Evolutionary conservation across 2,888 invertebrate species (phyloP).

Genomic region (Netelia fuscicornis): DNA sequence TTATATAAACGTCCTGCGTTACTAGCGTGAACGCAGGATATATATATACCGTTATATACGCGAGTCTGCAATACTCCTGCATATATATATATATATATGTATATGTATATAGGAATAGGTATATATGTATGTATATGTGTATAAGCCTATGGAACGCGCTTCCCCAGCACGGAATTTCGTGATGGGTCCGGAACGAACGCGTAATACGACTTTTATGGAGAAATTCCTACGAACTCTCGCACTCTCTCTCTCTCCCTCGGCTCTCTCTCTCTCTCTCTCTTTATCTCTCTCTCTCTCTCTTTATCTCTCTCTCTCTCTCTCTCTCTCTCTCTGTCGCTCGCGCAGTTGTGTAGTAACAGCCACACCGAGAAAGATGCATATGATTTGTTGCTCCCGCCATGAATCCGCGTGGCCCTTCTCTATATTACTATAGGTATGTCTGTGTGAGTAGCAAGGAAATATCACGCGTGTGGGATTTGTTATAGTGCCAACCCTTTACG

Average conservation of each 20-base stretch:
- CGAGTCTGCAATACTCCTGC: slow-evolving; percentile 34
- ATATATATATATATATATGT: slow-evolving; percentile 21
- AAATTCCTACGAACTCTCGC: slow-evolving; percentile 68
- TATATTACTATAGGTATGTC: slow-evolving; percentile 2
- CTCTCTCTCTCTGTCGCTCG: slow-evolving; percentile 64
- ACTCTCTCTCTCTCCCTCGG: slow-evolving; percentile 24
- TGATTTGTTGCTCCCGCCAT: slow-evolving; percentile 81
- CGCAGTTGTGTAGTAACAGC: slow-evolving; percentile 61
- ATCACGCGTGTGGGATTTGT: slow-evolving; percentile 30
- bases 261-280: not conserved
- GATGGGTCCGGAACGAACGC: slow-evolving; percentile 83
- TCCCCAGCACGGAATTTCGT: slow-evolving; percentile 78
- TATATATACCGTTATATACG: not conserved
- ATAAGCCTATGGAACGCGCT: slow-evolving; percentile 32
- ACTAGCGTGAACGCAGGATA: slow-evolving; percentile 30
- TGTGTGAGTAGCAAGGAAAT: not conserved
- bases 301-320: not conserved
- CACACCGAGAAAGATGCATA: slow-evolving; percentile 81
- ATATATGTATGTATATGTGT: not conserved
- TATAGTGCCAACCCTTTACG: slow-evolving; percentile 42
- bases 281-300: not conserved
- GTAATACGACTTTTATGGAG: slow-evolving; percentile 84
- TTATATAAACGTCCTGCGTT: slow-evolving; percentile 57
- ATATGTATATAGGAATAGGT: not conserved
- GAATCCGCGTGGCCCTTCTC: slow-evolving; percentile 60